These are phyloP conservation scores for Panthera uncia DNA, from an alignment of 2,113 vertebrate species.

Conservation along the genomic window DNA sequence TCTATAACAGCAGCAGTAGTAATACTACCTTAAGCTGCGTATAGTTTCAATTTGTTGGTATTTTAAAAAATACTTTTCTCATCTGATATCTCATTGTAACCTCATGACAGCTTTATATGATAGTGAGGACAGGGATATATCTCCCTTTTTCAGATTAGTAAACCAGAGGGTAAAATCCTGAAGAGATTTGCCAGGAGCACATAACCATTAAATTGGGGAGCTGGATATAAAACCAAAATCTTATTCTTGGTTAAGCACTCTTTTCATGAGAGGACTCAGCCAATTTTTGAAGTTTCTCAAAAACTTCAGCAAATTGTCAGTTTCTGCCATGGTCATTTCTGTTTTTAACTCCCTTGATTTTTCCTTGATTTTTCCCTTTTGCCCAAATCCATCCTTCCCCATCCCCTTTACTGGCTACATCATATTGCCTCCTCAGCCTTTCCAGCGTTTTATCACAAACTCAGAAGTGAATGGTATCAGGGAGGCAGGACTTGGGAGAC, in stretches of 20 bases:
- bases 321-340: slow-evolving; percentile 26
- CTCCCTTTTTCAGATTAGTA: slow-evolving; percentile 30
- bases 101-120: background rate
- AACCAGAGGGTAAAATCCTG: background rate
- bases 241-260: background rate
- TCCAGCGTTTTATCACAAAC: background rate
- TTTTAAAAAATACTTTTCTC: background rate
- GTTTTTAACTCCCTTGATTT: background rate
- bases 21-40: background rate
- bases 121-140: background rate
- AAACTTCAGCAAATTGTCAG: background rate
- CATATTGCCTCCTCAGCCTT: background rate
- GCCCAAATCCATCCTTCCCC: background rate
- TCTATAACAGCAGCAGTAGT: background rate
- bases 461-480: background rate
- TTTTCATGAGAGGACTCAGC: background rate
- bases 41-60: slow-evolving; percentile 24
- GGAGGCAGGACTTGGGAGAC: background rate
- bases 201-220: slow-evolving; percentile 1
- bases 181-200: background rate
- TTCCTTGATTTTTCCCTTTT: background rate
- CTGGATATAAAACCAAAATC: slow-evolving; percentile 3
- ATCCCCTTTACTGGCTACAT: background rate
- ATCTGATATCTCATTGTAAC: background rate
- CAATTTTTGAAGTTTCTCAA: background rate